phyloP scores from a whole-genome alignment of 2,113 vertebrate species.

The Sapayoa aenigma region DNA sequence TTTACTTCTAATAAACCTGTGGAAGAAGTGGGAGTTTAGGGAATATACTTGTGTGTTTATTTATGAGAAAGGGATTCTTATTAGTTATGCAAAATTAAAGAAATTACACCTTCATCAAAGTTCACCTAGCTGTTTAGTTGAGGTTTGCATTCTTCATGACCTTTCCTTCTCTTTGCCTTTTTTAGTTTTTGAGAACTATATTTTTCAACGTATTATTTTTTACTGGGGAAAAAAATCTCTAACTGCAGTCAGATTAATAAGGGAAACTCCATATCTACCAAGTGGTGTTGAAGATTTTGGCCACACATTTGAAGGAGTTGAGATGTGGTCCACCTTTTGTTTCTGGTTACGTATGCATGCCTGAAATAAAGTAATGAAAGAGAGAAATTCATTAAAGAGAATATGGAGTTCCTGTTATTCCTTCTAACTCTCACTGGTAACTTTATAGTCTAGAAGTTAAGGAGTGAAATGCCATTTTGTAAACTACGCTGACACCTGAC shows the following conservation, averaged over 20 bases:
- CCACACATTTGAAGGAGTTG: background rate
- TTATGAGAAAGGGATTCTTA: background rate
- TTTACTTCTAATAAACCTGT: background rate
- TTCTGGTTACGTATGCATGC: background rate
- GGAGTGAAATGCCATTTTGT: background rate
- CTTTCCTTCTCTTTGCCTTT: background rate
- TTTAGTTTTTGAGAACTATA: background rate
- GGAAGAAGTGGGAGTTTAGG: background rate
- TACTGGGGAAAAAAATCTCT: background rate
- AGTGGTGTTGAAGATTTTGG: background rate
- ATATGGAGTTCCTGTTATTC: background rate
- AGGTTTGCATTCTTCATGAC: background rate
- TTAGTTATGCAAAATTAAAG: background rate
- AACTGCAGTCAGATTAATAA: background rate
- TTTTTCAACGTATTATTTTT: background rate
- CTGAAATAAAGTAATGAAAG: background rate
- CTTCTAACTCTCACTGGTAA: background rate
- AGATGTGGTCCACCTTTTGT: fast-evolving
- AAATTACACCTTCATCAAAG: background rate
- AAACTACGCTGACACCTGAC: background rate
- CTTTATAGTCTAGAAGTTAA: background rate
- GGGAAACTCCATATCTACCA: background rate
- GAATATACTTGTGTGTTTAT: background rate
- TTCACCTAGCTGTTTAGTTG: background rate
- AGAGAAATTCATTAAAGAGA: background rate